phyloP scores from a whole-genome alignment of 2,113 vertebrate genomes.

The Ceratotherium simum region DNA sequence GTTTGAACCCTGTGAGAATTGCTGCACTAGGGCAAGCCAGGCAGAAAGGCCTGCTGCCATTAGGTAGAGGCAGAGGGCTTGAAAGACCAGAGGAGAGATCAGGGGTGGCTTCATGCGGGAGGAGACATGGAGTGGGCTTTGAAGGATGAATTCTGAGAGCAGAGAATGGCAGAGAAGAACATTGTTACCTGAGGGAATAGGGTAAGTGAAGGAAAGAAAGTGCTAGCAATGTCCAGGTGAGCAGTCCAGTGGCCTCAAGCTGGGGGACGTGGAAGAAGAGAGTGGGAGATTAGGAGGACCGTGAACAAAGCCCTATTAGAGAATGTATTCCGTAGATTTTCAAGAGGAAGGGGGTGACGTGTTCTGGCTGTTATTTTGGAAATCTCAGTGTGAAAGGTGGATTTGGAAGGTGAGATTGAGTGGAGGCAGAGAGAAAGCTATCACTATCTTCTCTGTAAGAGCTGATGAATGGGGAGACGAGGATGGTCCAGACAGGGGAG shows the following conservation, averaged over 20 bases:
- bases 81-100: not conserved
- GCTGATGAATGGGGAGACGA: not conserved
- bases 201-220: not conserved
- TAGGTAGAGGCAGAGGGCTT: not conserved
- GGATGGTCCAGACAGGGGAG: not conserved
- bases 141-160: not conserved
- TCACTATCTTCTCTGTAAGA: not conserved
- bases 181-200: not conserved
- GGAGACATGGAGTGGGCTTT: not conserved
- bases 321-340: not conserved
- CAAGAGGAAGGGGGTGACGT: not conserved
- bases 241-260: not conserved
- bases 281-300: not conserved
- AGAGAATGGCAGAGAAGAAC: not conserved
- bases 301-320: rapidly evolving
- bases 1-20: not conserved
- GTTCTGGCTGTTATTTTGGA: not conserved
- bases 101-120: not conserved
- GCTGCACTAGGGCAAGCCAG: not conserved
- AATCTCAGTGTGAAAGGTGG: not conserved
- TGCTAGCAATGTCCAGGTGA: not conserved
- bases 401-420: not conserved
- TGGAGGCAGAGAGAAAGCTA: not conserved
- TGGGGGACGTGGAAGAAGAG: not conserved
- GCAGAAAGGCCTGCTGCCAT: not conserved